Evolutionary conservation across 2,888 invertebrate genomes (phyloP).

Genomic region (Eupelmus urozonus): DNA sequence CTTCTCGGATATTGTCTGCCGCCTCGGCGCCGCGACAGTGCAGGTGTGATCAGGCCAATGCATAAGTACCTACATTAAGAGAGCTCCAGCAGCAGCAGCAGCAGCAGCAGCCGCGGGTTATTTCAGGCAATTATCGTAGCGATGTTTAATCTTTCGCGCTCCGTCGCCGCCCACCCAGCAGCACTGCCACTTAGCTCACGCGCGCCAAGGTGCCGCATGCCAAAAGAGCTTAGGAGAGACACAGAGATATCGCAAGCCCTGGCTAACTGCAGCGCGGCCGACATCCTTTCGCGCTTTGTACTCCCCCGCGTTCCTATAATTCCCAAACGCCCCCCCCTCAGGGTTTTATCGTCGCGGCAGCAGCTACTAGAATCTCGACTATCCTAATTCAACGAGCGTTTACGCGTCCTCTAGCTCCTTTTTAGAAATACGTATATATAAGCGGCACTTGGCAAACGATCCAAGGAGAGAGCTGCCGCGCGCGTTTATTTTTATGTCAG

Average conservation of each 20-base stretch:
- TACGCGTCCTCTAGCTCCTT: conserved; percentile 15
- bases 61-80: not conserved
- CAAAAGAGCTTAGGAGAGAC: conserved; percentile 50
- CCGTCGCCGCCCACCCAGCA: conserved; percentile 54
- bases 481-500: conserved; percentile 62
- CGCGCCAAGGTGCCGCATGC: conserved; percentile 56
- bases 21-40: not conserved
- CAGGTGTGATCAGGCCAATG: conserved; percentile 43
- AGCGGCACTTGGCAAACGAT: conserved; percentile 33
- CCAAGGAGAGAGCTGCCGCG: not conserved
- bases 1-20: conserved; percentile 14
- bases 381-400: conserved; percentile 58
- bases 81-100: not conserved
- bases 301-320: not conserved
- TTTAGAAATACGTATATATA: conserved; percentile 45
- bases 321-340: conserved; percentile 8
- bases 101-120: conserved; percentile 44
- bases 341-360: conserved; percentile 15
- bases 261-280: not conserved
- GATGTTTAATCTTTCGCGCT: conserved; percentile 62
- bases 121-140: conserved; percentile 61
- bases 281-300: conserved; percentile 30
- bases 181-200: conserved; percentile 58
- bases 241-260: not conserved
- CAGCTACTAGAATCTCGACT: conserved; percentile 30